Evolutionary conservation across 2,888 invertebrate species (phyloP), one percentile per base, ranked within the genome.

Genomic region (Plebejus melissa): DNA sequence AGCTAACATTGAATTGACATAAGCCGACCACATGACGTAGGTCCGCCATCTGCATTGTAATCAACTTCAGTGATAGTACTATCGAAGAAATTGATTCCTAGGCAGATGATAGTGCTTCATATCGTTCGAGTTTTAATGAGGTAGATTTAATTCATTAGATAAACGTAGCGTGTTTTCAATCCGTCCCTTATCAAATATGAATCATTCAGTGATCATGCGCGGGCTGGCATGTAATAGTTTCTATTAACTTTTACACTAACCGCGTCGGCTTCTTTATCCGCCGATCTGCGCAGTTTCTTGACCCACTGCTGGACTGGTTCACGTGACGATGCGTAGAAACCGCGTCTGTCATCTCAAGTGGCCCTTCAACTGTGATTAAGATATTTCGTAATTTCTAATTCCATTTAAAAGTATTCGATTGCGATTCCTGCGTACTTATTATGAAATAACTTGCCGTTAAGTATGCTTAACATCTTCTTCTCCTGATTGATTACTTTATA

Each of bases 241-340:
- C 87, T 85, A 89, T 89, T 89, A 87, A 85, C 88, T 87, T 89
- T 89, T 84, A 85, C 87, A 86, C 85, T 83, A 83, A 86, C 85
- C 83, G 83, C 86, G 85, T 86, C 84, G 83, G 82, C 84, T 85
- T 85, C 84, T 83, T 90, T 91, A 91, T 91, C 91, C 88, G 89
- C 90, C 90, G 90, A 90, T 91, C 91, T 85, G 83, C 83, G 84
- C 81, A 82, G 89, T 88, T 86, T 88, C 86, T 87, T 88, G 86
- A 87, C 86, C 87, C 83, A 87, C 86, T 86, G 83, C 80, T 76
- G 78, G 82, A 89, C 90, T 87, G 89, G 90, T 90, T 88, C 85
- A 86, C 88, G 86, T 86, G 83, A 86, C 81, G 82, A 82, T 82
- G 82, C 80, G 80, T 81, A 80, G 78, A 78, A 79, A 78, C 76